Evolutionary conservation across 2,797 vertebrate genomes (phyloP).

Genomic region (Scolopax bukidnonensis): DNA sequence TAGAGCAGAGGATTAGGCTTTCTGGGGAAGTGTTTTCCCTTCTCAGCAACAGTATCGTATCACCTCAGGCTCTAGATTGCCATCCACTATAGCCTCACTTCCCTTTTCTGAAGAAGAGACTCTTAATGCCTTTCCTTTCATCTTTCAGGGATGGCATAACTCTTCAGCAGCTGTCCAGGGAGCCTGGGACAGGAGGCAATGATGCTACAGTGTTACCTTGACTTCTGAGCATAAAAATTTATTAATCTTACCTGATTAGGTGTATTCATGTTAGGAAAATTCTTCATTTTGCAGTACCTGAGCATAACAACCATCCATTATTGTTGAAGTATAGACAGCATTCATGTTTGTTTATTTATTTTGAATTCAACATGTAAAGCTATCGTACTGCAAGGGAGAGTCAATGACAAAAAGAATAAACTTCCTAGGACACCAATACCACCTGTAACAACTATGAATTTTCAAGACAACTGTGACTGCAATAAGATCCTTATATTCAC

Average conservation of each 20-base stretch:
- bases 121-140: background rate
- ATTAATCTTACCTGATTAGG: background rate
- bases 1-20: background rate
- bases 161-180: background rate
- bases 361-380: background rate
- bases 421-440: background rate
- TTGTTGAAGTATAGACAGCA: background rate
- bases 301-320: background rate
- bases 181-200: background rate
- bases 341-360: background rate
- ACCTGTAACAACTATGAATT: background rate
- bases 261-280: background rate
- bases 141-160: background rate
- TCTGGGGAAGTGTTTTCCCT: background rate
- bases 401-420: background rate
- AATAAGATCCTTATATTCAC: background rate
- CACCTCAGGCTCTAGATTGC: background rate
- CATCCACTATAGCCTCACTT: too few species aligned
- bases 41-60: fast-evolving
- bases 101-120: background rate
- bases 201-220: background rate
- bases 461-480: background rate
- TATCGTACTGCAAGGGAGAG: background rate
- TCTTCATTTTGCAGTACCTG: background rate
- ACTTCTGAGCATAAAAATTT: background rate